These are phyloP conservation scores for Ochlodes sylvanus DNA, from an alignment of 2,888 invertebrate species.

Conservation along the genomic window DNA sequence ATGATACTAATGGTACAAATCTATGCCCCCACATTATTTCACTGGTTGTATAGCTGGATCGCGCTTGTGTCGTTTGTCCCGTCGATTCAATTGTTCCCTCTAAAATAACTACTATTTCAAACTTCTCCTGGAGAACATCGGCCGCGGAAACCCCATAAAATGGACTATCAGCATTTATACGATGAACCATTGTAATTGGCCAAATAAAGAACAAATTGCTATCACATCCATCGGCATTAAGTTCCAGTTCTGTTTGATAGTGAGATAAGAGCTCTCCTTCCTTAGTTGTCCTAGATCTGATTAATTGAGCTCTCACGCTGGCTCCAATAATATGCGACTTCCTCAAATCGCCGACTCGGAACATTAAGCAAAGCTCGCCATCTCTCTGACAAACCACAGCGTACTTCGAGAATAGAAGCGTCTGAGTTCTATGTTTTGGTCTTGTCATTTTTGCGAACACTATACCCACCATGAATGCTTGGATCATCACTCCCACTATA, in stretches of 20 bases:
- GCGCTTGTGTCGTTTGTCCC: slow-evolving; percentile 89
- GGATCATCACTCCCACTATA: slow-evolving; percentile 93
- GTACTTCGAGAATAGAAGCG: slow-evolving; percentile 93
- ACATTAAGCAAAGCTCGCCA: slow-evolving; percentile 92
- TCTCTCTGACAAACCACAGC: slow-evolving; percentile 94
- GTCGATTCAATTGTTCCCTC: slow-evolving; percentile 94
- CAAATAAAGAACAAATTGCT: slow-evolving; percentile 96
- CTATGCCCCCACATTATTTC: slow-evolving; percentile 93
- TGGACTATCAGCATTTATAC: slow-evolving; percentile 92
- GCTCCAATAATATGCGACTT: slow-evolving; percentile 96
- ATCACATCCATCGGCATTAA: slow-evolving; percentile 90
- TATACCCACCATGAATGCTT: slow-evolving; percentile 92
- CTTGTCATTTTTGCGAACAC: slow-evolving; percentile 96
- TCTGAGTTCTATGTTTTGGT: slow-evolving; percentile 96
- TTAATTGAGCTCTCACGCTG: slow-evolving; percentile 92
- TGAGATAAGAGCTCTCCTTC: slow-evolving; percentile 94
- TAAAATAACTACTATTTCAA: slow-evolving; percentile 92
- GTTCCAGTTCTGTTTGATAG: slow-evolving; percentile 90
- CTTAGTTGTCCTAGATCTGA: slow-evolving; percentile 91
- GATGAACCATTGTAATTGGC: slow-evolving; percentile 96
- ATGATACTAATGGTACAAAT: slow-evolving; percentile 90
- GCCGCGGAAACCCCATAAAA: slow-evolving; percentile 93
- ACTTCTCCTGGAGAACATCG: slow-evolving; percentile 91
- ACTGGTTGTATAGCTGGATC: slow-evolving; percentile 90
- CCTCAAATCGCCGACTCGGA: slow-evolving; percentile 95